Evolutionary conservation across 1,140 invertebrate genomes (phyloP).

Genomic region (Leptinotarsa defecta): DNA sequence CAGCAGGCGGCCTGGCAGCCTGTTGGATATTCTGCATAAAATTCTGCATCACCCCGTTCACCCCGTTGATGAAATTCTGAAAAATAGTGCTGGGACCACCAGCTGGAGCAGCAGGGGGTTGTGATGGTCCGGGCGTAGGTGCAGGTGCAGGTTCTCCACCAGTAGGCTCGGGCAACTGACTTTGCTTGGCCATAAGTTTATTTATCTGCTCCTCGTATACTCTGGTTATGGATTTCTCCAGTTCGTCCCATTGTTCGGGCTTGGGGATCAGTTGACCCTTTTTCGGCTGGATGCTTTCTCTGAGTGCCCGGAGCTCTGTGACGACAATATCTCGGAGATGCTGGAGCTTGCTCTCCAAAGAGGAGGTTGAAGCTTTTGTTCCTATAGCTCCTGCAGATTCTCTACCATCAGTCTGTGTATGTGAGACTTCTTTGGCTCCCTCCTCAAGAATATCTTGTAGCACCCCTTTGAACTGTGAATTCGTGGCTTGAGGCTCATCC

Average conservation of each 20-base stretch:
- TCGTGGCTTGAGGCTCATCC: neutral
- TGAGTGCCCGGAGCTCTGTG: constrained; percentile 37
- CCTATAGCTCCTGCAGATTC: neutral
- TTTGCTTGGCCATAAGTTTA: constrained; percentile 13
- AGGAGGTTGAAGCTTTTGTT: neutral
- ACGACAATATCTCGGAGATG: constrained; percentile 34
- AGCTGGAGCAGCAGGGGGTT: neutral
- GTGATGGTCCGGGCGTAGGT: neutral
- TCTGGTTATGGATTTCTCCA: constrained; percentile 35
- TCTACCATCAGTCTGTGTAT: neutral
- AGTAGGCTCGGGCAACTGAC: constrained; percentile 1
- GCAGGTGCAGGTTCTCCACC: neutral
- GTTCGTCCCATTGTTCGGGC: constrained; percentile 39
- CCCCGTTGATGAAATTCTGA: neutral
- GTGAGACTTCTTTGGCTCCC: neutral
- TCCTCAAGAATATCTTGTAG: neutral
- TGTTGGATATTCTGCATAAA: constrained; percentile 33
- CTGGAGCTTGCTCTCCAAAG: constrained; percentile 16
- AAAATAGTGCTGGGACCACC: neutral
- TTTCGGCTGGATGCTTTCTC: constrained; percentile 32
- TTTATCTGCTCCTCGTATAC: constrained; percentile 32
- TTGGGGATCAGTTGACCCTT: constrained; percentile 30
- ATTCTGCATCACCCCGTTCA: constrained; percentile 22
- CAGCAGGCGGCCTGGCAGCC: constrained; percentile 11
- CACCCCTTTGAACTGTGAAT: neutral